phyloP scores from a whole-genome alignment of 2,797 vertebrate species.

The Sparus aurata region DNA sequence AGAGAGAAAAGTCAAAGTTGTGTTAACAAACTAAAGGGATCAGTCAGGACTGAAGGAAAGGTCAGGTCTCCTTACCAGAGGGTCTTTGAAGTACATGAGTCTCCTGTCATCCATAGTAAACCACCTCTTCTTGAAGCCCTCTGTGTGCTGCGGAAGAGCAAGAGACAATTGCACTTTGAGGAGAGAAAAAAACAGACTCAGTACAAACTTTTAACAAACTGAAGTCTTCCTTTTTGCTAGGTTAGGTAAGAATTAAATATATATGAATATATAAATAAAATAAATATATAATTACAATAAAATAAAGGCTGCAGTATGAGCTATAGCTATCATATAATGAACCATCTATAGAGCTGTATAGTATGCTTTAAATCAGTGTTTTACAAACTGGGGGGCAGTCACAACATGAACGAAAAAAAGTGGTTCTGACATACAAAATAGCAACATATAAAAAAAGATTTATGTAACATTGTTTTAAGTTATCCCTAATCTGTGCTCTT shows the following conservation, averaged over 20 bases:
- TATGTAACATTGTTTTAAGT: too few relatives aligned
- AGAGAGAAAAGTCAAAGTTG: not conserved
- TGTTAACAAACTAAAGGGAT: not conserved
- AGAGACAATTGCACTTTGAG: not conserved
- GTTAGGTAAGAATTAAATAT: not conserved
- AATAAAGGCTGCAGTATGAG: not conserved
- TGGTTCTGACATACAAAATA: too few relatives aligned
- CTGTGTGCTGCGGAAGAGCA: constrained; percentile 89
- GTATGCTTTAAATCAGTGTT: not conserved
- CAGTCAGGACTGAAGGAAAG: not conserved
- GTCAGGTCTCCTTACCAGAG: constrained; percentile 88
- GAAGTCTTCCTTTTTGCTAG: not conserved
- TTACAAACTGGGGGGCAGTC: not conserved
- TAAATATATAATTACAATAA: too few relatives aligned
- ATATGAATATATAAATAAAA: not conserved
- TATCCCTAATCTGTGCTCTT: too few relatives aligned
- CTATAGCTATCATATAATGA: too few relatives aligned
- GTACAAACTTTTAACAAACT: not conserved
- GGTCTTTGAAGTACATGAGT: constrained; percentile 99
- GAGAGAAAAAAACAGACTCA: not conserved
- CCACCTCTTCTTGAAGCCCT: constrained; percentile 98
- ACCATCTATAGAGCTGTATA: not conserved
- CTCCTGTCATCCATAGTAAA: constrained; percentile 98
- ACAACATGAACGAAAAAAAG: too few relatives aligned
- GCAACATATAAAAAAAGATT: too few relatives aligned